Base-by-base conservation (phyloP, 2,888 invertebrate genomes). In the Disparrhopalites patrizii region DNA sequence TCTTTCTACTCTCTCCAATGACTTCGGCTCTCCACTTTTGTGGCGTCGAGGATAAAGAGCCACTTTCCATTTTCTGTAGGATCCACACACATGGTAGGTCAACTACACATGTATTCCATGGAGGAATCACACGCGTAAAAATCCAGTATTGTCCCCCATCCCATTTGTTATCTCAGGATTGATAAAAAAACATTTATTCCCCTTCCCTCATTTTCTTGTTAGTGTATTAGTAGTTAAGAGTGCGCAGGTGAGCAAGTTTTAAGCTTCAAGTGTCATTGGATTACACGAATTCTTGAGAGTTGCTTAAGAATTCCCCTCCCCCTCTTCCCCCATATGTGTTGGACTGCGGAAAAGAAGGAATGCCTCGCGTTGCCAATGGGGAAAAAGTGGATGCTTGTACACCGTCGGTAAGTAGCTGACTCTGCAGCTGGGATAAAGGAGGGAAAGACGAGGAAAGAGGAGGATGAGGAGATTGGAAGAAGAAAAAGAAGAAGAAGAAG, bases 261-360 rank as follows among this genome's bases (percentile, higher is more conserved):
- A 31, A 31, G 54, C 54, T 54, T 28, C 30, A 28, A 31, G 54
- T 47, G 23, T 23, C 23, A 54, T 28, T 54, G 31, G 54, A 54
- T 54, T 54, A 54, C 54, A 54, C n/a, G 54, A 54, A 54, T 54
- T 54, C 28, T 30, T 38, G 36, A 23, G 15, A 18, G 40, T 58
- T 40, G 28, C 43, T 58, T 58, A 43, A 43, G 43, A 43, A 43
- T 43, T 52, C 28, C 28, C 18, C 4, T 27, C 13, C 15, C n/a
- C n/a, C 13, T 40, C 47, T 47, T 47, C 25, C n/a, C 43, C 31
- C 43, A 43, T 60, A 47, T 60, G 60, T 47, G n/a, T n/a, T n/a
- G n/a, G n/a, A n/a, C 47, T 60, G 60, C 47, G 60, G 47, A 31
- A 47, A 36, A 23, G 20, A 56, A 56, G 56, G 56, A 56, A 56